phyloP scores from a whole-genome alignment of 30 jellyfish, hydroid and myxozoan genomes.

The Phacellophora camtschatica region DNA sequence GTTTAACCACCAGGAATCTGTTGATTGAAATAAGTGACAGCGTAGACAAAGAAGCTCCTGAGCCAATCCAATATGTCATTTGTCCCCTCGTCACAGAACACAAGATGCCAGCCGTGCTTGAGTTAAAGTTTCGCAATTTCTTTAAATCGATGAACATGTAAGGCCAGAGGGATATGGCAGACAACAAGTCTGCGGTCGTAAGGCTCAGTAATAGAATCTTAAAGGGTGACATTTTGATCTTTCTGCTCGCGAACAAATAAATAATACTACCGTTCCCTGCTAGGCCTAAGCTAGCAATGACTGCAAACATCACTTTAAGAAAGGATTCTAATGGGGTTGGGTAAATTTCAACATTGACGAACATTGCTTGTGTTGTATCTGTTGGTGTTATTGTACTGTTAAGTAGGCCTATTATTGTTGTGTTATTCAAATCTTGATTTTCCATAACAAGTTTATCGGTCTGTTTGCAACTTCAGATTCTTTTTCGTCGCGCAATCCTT shows the following conservation, averaged over 20 bases:
- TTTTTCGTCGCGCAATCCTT: too few species aligned
- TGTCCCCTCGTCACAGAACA: neutral
- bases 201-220: neutral
- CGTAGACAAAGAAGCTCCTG: neutral
- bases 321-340: neutral
- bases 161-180: constrained; percentile 10
- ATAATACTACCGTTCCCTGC: neutral
- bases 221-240: neutral
- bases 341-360: too few species aligned
- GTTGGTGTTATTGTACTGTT: too few species aligned
- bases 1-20: neutral
- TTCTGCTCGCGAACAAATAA: neutral
- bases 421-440: too few species aligned
- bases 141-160: neutral
- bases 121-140: neutral
- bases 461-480: too few species aligned
- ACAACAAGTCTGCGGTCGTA: neutral
- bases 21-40: neutral
- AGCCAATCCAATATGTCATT: neutral
- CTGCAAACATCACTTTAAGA: neutral
- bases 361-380: too few species aligned
- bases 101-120: neutral
- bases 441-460: too few species aligned
- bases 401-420: too few species aligned
- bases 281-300: constrained; percentile 2